phyloP scores from a whole-genome alignment of 2,113 vertebrate genomes.

The Tetrao urogallus region DNA sequence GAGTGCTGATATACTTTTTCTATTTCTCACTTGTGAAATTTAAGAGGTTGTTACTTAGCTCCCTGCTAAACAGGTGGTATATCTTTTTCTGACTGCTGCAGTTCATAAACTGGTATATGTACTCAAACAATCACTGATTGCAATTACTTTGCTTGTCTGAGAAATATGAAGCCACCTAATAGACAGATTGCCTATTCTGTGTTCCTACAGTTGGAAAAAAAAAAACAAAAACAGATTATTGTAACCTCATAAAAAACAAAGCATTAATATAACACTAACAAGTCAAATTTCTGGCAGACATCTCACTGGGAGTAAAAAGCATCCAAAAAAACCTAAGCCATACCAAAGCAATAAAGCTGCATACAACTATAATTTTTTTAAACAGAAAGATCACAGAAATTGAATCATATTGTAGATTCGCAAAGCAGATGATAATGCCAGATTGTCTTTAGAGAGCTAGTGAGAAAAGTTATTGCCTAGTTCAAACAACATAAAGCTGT shows the following conservation, averaged over 20 bases:
- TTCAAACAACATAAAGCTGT: background rate
- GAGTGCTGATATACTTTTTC: background rate
- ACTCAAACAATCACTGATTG: background rate
- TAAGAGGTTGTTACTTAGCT: background rate
- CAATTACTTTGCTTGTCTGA: background rate
- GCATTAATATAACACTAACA: background rate
- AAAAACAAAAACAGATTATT: background rate
- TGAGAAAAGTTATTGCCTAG: background rate
- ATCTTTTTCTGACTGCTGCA: background rate
- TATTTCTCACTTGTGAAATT: background rate
- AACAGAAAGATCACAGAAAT: background rate
- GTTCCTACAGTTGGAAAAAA: background rate
- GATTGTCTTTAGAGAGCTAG: background rate
- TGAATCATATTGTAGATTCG: background rate
- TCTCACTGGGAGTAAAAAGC: background rate
- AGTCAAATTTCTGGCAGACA: background rate
- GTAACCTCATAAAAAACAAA: background rate
- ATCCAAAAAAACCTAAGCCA: background rate
- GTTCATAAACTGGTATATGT: background rate
- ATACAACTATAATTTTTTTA: background rate
- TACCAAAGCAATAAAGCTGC: background rate
- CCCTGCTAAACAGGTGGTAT: background rate
- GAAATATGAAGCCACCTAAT: background rate
- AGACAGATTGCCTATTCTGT: background rate
- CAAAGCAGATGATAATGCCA: background rate